Evolutionary conservation across 2,888 invertebrate species (phyloP).

Genomic region (Drosophila subquinaria): DNA sequence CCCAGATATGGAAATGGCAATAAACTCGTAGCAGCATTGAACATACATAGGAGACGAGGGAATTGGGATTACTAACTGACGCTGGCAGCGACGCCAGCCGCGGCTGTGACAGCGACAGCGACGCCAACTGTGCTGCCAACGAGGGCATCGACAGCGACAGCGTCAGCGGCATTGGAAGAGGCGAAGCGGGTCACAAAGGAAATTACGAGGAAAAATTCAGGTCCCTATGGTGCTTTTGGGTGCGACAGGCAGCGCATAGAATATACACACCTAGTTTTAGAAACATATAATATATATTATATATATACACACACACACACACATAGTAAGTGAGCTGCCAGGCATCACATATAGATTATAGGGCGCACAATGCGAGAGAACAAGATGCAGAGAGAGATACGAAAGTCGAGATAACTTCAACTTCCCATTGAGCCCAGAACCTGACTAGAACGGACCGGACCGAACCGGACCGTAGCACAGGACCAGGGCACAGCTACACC

Average conservation of each 20-base stretch:
- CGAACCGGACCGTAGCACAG: not conserved
- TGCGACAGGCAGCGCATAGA: constrained; percentile 73
- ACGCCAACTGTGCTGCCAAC: constrained; percentile 33
- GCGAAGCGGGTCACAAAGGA: constrained; percentile 61
- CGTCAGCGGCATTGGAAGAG: constrained; percentile 5
- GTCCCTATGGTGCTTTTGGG: constrained; percentile 80
- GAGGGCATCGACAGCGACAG: constrained; percentile 53
- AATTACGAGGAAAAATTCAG: constrained; percentile 80
- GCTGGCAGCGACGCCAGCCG: constrained; percentile 36
- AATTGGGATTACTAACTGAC: constrained; percentile 72
- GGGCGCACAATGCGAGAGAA: constrained; percentile 57
- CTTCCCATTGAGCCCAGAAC: constrained; percentile 36
- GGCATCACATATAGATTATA: constrained; percentile 73
- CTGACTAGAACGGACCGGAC: not conserved
- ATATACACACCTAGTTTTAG: constrained; percentile 16
- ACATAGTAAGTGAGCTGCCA: constrained; percentile 36
- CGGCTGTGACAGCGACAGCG: constrained; percentile 6
- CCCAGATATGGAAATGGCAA: constrained; percentile 81
- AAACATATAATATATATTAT: constrained; percentile 16
- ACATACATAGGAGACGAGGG: constrained; percentile 59
- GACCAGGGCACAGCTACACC: not conserved
- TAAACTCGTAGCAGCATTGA: constrained; percentile 71
- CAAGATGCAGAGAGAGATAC: constrained; percentile 64
- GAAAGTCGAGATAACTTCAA: constrained; percentile 54
- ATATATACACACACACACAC: constrained; percentile 24